These are phyloP conservation scores for Drosophila parabipectinata DNA, from an alignment of 1,140 invertebrate genomes.

Conservation along the genomic window DNA sequence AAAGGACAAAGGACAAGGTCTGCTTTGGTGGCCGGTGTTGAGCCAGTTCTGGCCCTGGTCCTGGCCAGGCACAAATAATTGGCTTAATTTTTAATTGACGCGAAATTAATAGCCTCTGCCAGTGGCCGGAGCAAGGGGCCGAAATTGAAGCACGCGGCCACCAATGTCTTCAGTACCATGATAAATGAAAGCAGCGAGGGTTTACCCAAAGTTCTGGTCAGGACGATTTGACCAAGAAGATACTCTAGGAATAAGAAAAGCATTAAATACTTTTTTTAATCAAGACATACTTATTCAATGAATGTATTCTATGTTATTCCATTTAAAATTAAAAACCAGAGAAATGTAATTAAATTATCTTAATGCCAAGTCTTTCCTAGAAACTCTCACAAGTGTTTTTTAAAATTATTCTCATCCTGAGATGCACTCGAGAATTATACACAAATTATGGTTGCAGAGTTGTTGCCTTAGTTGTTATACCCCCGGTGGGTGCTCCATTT, in stretches of 20 bases:
- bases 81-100: slow-evolving; percentile 82
- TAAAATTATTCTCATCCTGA: not conserved
- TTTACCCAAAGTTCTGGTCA: slow-evolving; percentile 16
- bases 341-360: not conserved
- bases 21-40: slow-evolving; percentile 32
- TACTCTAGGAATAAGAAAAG: slow-evolving; percentile 7
- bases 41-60: slow-evolving; percentile 32
- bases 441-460: slow-evolving; percentile 16
- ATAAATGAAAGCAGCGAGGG: slow-evolving; percentile 53
- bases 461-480: slow-evolving; percentile 22
- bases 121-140: slow-evolving; percentile 23
- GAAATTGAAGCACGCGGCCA: slow-evolving; percentile 31
- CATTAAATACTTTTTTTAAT: slow-evolving; percentile 7
- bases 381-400: not conserved
- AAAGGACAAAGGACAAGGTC: slow-evolving; percentile 40
- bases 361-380: not conserved
- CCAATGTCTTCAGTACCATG: slow-evolving; percentile 29
- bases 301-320: not conserved
- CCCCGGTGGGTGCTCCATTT: not conserved
- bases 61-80: slow-evolving; percentile 71
- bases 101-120: slow-evolving; percentile 78
- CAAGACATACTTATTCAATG: too few relatives aligned
- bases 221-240: slow-evolving; percentile 9
- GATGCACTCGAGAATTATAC: slow-evolving; percentile 10
- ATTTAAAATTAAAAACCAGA: not conserved